Conservation (phyloP, 2,888 invertebrate genomes). For the Drosophila formosana region DNA sequence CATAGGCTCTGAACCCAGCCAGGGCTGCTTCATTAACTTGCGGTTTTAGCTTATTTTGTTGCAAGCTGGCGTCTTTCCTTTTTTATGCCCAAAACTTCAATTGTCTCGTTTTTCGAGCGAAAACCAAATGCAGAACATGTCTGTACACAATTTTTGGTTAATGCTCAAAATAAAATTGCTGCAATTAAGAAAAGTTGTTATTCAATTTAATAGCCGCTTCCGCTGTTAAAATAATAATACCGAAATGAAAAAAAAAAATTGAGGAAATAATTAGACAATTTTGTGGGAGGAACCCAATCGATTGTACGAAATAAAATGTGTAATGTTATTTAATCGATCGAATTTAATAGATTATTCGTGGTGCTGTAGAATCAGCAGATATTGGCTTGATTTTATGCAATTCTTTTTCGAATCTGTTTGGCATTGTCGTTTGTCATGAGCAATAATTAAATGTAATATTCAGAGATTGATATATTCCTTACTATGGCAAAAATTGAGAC, state of each 20-base stretch:
- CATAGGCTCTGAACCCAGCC: conserved; percentile 29
- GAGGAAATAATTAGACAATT: background rate
- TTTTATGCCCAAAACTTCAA: background rate
- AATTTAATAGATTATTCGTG: no score
- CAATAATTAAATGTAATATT: conserved; percentile 9
- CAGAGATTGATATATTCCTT: background rate
- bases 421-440: conserved; percentile 12
- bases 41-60: conserved; percentile 53
- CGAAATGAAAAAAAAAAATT: background rate
- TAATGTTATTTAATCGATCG: no score
- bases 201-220: background rate
- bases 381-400: background rate
- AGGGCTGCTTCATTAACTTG: conserved; percentile 72
- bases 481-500: conserved; percentile 23
- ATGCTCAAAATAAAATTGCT: background rate
- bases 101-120: background rate
- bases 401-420: background rate
- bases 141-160: background rate
- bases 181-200: conserved; percentile 2
- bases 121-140: background rate
- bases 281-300: background rate
- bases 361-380: background rate
- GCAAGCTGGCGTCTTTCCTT: conserved; percentile 25
- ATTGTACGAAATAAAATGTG: background rate
- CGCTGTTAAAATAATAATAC: background rate